phyloP scores from a whole-genome alignment of 1,140 invertebrate genomes.

The Heliothis subflexa region DNA sequence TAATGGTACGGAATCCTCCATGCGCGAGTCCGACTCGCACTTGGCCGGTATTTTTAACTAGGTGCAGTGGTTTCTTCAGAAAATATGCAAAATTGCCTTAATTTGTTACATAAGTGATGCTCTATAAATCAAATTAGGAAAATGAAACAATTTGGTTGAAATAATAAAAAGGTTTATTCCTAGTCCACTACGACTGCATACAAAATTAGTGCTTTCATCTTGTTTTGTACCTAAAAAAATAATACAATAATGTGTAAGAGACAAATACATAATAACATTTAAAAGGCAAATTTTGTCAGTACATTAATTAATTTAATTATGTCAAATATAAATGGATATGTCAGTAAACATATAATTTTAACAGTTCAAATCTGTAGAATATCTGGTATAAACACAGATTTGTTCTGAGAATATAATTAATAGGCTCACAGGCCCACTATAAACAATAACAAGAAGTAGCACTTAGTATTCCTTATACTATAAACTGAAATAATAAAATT shows the following conservation, averaged over 20 bases:
- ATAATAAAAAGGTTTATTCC: constrained; percentile 69
- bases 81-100: background rate
- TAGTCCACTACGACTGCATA: constrained; percentile 68
- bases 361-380: constrained; percentile 41
- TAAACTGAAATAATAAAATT: background rate
- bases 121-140: constrained; percentile 34
- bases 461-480: constrained; percentile 38
- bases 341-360: constrained; percentile 23
- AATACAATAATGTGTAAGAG: constrained; percentile 63
- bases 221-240: constrained; percentile 69
- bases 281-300: constrained; percentile 45
- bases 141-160: constrained; percentile 37
- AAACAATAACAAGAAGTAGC: constrained; percentile 46
- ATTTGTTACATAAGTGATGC: constrained; percentile 11
- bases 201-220: constrained; percentile 69
- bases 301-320: constrained; percentile 45
- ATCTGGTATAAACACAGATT: constrained; percentile 35
- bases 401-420: constrained; percentile 23
- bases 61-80: too few relatives aligned
- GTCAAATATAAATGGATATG: constrained; percentile 35
- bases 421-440: constrained; percentile 38
- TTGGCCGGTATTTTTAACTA: too few relatives aligned
- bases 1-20: too few relatives aligned
- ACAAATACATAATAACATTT: constrained; percentile 53
- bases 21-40: too few relatives aligned